Percentiles rank a stretch among this genome's conserved stretches.
These are phyloP conservation scores for Drosophila lacertosa DNA, from an alignment of 1,140 invertebrate species.

Conservation along the genomic window DNA sequence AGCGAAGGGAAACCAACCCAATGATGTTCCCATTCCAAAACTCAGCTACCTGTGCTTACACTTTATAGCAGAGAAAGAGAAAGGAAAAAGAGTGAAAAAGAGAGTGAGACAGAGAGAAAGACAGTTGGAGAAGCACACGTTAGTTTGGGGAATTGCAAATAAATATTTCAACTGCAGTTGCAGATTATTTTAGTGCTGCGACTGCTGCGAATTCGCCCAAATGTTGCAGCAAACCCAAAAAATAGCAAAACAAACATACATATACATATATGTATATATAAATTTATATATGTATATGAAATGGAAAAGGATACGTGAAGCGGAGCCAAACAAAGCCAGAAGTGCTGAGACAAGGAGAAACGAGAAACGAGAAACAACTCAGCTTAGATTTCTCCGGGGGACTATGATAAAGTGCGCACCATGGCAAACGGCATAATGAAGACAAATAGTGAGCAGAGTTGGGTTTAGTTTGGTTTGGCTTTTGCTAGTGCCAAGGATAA, in stretches of 20 bases:
- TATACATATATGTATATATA: slow-evolving; percentile 6
- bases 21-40: slow-evolving; percentile 2
- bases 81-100: background rate
- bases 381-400: slow-evolving; percentile 71
- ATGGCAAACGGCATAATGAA: slow-evolving; percentile 57
- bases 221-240: slow-evolving; percentile 22
- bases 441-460: slow-evolving; percentile 57
- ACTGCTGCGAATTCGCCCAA: slow-evolving; percentile 26
- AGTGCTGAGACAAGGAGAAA: slow-evolving; percentile 48
- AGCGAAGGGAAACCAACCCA: slow-evolving; percentile 4
- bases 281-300: slow-evolving; percentile 4
- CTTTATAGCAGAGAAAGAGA: slow-evolving; percentile 10
- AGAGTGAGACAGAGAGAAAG: background rate
- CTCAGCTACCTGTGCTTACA: slow-evolving; percentile 19
- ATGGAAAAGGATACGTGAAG: slow-evolving; percentile 19
- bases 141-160: slow-evolving; percentile 82
- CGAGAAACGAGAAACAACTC: slow-evolving; percentile 40
- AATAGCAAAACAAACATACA: slow-evolving; percentile 15
- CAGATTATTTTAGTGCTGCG: slow-evolving; percentile 76
- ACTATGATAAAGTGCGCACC: slow-evolving; percentile 65
- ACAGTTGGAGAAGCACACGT: slow-evolving; percentile 43
- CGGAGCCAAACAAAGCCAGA: slow-evolving; percentile 47
- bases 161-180: slow-evolving; percentile 83
- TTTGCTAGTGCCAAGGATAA: slow-evolving; percentile 53
- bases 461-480: slow-evolving; percentile 25